Conservation (phyloP, 2,888 invertebrate species). For the Euplagia quadripunctaria region DNA sequence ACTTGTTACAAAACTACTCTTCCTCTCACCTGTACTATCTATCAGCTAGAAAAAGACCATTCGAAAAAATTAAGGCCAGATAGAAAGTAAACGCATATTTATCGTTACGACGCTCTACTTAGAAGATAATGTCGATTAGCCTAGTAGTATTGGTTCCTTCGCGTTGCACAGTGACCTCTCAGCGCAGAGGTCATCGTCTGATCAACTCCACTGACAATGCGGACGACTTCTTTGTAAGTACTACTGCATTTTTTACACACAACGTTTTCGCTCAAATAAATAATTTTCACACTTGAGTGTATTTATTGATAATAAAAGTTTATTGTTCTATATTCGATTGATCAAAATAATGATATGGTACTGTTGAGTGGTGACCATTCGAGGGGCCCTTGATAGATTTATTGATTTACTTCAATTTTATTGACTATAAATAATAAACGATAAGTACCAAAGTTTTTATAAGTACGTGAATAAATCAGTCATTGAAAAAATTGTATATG, state of each 20-base stretch:
- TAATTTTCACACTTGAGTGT: background rate
- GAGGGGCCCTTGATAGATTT: background rate
- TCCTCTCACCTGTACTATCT: constrained; percentile 62
- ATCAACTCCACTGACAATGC: background rate
- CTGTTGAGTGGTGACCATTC: background rate
- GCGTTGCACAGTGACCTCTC: constrained; percentile 54
- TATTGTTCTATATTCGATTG: background rate
- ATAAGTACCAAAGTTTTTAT: constrained; percentile 5
- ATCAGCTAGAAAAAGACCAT: constrained; percentile 63
- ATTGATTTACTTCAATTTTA: background rate
- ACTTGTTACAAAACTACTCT: constrained; percentile 54
- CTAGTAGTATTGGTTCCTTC: constrained; percentile 81
- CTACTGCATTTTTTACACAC: background rate
- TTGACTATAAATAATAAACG: constrained; percentile 3
- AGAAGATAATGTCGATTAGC: constrained; percentile 69
- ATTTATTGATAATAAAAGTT: background rate
- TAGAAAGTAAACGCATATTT: constrained; percentile 66
- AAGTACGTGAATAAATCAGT: constrained; percentile 19
- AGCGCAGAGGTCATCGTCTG: constrained; percentile 56
- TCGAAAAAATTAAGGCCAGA: constrained; percentile 68
- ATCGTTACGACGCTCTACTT: constrained; percentile 62
- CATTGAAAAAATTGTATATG: background rate
- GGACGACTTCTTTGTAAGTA: background rate
- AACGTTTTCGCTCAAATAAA: background rate
- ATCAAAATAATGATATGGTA: background rate